Evolutionary conservation across 2,888 invertebrate species (phyloP).

Genomic region (Tortricodes alternella): DNA sequence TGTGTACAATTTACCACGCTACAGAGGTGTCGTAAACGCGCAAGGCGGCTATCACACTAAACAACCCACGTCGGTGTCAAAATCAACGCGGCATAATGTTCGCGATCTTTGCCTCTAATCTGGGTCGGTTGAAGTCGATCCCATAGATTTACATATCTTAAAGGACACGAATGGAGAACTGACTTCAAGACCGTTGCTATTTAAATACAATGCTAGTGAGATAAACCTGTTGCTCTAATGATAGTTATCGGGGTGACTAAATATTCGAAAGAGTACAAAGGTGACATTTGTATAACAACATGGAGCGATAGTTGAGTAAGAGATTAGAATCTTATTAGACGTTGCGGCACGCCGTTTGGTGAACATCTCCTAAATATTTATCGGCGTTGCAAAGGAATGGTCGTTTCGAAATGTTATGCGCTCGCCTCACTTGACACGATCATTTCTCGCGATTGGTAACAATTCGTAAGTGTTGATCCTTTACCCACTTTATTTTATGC

Average conservation of each 20-base stretch:
- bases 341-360: slow-evolving; percentile 14
- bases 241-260: slow-evolving; percentile 13
- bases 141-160: slow-evolving; percentile 25
- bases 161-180: slow-evolving; percentile 23
- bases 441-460: too few relatives aligned
- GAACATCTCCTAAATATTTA: slow-evolving; percentile 29
- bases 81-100: neutral
- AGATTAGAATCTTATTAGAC: slow-evolving; percentile 17
- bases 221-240: slow-evolving; percentile 23
- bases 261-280: slow-evolving; percentile 13
- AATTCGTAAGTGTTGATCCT: too few relatives aligned
- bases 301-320: slow-evolving; percentile 17
- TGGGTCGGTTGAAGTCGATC: slow-evolving; percentile 26
- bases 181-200: slow-evolving; percentile 24
- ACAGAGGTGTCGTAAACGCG: too few relatives aligned
- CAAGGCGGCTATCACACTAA: neutral
- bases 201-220: slow-evolving; percentile 28
- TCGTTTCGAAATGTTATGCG: neutral
- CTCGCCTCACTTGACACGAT: too few relatives aligned
- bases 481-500: too few relatives aligned
- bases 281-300: slow-evolving; percentile 28
- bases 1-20: too few relatives aligned
- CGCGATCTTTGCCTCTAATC: slow-evolving; percentile 16
- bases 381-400: slow-evolving; percentile 3
- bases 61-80: slow-evolving; percentile 13